phyloP scores from a whole-genome alignment of 37 sponge, comb jelly and placozoan genomes.

The Sycon ciliatum region DNA sequence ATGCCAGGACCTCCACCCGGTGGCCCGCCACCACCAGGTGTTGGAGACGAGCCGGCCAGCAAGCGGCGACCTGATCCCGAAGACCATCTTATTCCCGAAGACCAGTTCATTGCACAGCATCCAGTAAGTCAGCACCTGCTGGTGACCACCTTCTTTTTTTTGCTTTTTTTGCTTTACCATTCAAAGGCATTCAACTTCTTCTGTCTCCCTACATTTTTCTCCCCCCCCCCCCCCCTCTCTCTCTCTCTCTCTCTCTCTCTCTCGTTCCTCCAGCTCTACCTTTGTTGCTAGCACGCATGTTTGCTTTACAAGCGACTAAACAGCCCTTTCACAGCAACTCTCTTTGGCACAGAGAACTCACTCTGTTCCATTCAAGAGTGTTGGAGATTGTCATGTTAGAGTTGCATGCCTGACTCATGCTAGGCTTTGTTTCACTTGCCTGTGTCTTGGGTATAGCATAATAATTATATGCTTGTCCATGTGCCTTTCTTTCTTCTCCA shows the following conservation, averaged over 20 bases:
- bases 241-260: neutral
- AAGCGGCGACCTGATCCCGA: slow-evolving; percentile 37
- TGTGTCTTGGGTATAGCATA: no score
- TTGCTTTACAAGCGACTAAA: neutral
- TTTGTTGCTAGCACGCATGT: neutral
- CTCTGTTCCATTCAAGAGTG: no score
- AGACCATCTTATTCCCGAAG: slow-evolving; percentile 52
- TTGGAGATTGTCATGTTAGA: no score
- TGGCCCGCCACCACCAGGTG: neutral
- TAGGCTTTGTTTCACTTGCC: no score
- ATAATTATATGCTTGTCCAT: neutral
- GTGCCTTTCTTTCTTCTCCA: slow-evolving; percentile 13
- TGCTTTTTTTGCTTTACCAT: no score
- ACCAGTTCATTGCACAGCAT: slow-evolving; percentile 51
- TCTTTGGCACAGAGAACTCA: no score
- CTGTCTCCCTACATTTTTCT: neutral
- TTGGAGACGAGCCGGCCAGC: slow-evolving; percentile 37
- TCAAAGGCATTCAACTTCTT: neutral
- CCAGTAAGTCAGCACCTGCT: slow-evolving; percentile 39
- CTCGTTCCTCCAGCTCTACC: neutral
- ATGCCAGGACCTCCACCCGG: slow-evolving; percentile 11
- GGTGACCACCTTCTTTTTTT: no score
- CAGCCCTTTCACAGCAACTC: no score
- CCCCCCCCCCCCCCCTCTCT: neutral
- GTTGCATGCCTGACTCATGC: no score